phyloP scores from a whole-genome alignment of 2,113 vertebrate genomes.

The Labrus mixtus region DNA sequence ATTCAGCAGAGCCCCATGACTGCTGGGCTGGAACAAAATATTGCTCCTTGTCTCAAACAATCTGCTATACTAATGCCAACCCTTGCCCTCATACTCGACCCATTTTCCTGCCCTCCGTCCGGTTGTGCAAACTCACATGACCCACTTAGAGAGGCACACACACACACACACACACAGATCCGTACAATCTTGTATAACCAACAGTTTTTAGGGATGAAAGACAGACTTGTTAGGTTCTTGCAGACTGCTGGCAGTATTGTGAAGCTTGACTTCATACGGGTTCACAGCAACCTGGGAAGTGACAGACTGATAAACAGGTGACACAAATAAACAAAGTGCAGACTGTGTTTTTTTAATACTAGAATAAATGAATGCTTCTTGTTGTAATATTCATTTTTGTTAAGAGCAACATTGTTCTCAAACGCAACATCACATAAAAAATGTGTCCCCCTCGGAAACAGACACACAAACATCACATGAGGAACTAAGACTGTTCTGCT shows the following conservation, averaged over 20 bases:
- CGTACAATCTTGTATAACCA: conserved; percentile 54
- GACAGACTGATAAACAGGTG: conserved; percentile 38
- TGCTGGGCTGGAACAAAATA: conserved; percentile 37
- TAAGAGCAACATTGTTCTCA: not conserved
- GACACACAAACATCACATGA: conserved; percentile 1
- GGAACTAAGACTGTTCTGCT: too few species aligned
- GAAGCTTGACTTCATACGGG: conserved; percentile 50
- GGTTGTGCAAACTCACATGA: conserved; percentile 67
- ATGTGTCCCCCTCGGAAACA: not conserved
- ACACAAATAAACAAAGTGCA: conserved; percentile 31
- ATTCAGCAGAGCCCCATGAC: conserved; percentile 60
- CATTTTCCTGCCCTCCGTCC: conserved; percentile 48
- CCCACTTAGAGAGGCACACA: conserved; percentile 59
- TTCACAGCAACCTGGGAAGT: conserved; percentile 36
- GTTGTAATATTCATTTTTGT: not conserved
- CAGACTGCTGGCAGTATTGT: conserved; percentile 55
- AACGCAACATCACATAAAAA: conserved; percentile 12
- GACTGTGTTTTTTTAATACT: not conserved
- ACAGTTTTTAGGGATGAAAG: conserved; percentile 53
- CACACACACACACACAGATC: conserved; percentile 9
- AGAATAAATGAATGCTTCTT: not conserved
- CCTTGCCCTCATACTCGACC: conserved; percentile 42
- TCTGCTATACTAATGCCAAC: conserved; percentile 44
- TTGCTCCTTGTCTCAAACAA: conserved; percentile 60
- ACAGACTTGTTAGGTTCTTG: conserved; percentile 50